Evolutionary conservation across 2,888 invertebrate species (phyloP).

Genomic region (Andricus curvator): DNA sequence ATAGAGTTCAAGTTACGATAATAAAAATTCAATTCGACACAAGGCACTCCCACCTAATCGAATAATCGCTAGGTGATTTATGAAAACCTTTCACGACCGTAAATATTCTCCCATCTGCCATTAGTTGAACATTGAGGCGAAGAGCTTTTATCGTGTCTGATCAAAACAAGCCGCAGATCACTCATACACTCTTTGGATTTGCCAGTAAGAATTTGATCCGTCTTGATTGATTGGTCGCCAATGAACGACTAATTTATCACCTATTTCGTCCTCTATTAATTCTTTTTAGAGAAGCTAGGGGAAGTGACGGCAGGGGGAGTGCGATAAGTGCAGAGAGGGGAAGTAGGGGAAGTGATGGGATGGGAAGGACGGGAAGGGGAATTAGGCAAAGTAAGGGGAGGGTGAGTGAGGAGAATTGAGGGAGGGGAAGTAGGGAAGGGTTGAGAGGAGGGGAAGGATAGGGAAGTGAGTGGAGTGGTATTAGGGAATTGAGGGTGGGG

Average conservation of each 20-base stretch:
- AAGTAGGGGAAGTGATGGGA: no score
- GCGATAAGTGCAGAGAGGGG: fast-evolving
- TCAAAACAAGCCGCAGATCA: background rate
- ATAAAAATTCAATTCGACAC: conserved; percentile 25
- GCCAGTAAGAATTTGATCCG: no score
- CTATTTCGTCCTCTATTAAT: background rate
- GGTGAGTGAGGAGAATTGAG: no score
- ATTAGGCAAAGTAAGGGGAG: no score
- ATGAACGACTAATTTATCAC: conserved; percentile 13
- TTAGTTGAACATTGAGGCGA: conserved; percentile 3
- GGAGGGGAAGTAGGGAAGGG: no score
- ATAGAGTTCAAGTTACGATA: conserved; percentile 17
- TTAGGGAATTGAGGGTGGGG: no score
- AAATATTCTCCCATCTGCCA: conserved; percentile 16
- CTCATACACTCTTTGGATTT: background rate
- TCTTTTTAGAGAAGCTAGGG: background rate
- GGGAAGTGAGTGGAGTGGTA: no score
- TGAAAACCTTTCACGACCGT: conserved; percentile 32
- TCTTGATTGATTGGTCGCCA: background rate
- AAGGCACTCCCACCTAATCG: conserved; percentile 18
- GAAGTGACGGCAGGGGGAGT: no score
- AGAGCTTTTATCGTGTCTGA: background rate
- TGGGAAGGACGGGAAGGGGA: no score
- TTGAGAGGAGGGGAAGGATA: no score
- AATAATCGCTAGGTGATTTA: conserved; percentile 30